Evolutionary conservation across 2,888 invertebrate genomes (phyloP), one percentile per base, ranked within the genome.

Genomic region (Plagiodera versicolora): DNA sequence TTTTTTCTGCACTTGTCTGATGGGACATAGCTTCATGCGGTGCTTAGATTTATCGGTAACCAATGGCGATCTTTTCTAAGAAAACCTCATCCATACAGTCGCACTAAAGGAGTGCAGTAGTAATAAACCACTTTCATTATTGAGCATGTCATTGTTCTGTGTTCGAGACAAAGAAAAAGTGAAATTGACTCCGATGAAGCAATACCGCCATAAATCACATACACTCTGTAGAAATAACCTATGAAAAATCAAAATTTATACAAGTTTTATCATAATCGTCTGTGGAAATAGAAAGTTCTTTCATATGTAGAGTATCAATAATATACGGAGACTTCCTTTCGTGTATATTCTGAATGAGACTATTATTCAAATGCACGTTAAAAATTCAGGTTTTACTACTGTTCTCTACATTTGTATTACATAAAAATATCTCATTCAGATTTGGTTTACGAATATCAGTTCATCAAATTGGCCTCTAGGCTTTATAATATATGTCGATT

Each of bases 81-180:
- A 44, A 53, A 53, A 53, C 44, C 19, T 28, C 24, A 35, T 39
- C 39, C 39, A n/a, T 39, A 39, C 11, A 39, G 14, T 39, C 39
- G 1, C n/a, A n/a, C 44, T 20, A 44, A 44, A 20, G 53, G 20
- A 44, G 44, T 17, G 35, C 35, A 52, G 35, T 19, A 53, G 44
- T 53, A 44, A 56, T 56, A 58, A 48, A 53, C 48, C 58, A 53
- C 53, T 58, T 58, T 53, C 58, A 48, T 46, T 53, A 47, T 20
- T 53, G 51, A 50, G 14, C 52, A 46, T 51, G 57, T 46, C 50
- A 45, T 52, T 52, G 52, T 53, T 53, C 53, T 53, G 10, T 30
- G 19, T n/a, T 35, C 20, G 53, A 58, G 48, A 55, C 60, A 53
- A 53, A 53, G 50, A 58, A 58, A 60, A 55, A 60, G 60, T 60